phyloP scores from a whole-genome alignment of 2,888 invertebrate genomes.

The Tinea trinotella region DNA sequence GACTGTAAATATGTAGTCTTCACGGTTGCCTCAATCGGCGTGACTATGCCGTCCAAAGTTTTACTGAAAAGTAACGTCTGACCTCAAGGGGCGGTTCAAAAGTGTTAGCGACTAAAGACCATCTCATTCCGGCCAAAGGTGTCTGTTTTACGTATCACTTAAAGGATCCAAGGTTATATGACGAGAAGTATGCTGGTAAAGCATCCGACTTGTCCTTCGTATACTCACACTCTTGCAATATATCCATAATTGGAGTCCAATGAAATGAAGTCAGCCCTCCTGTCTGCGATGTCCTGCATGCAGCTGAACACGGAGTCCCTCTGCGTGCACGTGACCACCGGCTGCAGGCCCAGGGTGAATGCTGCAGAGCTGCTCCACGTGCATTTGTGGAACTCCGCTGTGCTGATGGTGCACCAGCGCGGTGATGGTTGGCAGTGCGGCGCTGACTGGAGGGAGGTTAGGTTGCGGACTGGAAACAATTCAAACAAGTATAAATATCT shows the following conservation, averaged over 20 bases:
- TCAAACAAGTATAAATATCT: too few species aligned
- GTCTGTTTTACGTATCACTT: too few species aligned
- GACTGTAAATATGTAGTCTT: too few species aligned
- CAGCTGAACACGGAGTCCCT: conserved; percentile 63
- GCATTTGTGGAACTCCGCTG: conserved; percentile 72
- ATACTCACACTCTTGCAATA: conserved; percentile 74
- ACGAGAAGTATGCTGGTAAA: too few species aligned
- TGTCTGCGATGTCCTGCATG: conserved; percentile 60
- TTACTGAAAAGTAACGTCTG: too few species aligned
- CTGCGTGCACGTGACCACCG: conserved; percentile 66
- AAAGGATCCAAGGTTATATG: too few species aligned
- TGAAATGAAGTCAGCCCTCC: conserved; percentile 71
- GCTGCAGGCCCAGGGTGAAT: conserved; percentile 71
- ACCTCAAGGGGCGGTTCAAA: too few species aligned
- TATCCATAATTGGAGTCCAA: conserved; percentile 76
- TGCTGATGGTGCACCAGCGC: conserved; percentile 75
- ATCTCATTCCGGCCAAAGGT: too few species aligned
- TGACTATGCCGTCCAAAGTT: too few species aligned
- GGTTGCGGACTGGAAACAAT: conserved; percentile 38
- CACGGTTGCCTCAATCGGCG: too few species aligned
- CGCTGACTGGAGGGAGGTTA: conserved; percentile 34
- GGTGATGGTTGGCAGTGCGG: conserved; percentile 45
- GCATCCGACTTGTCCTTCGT: too few species aligned
- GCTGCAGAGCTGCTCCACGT: conserved; percentile 71
- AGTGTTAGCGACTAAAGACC: too few species aligned